phyloP scores from a whole-genome alignment of 2,797 vertebrate genomes.

The Sebastes flavidus region DNA sequence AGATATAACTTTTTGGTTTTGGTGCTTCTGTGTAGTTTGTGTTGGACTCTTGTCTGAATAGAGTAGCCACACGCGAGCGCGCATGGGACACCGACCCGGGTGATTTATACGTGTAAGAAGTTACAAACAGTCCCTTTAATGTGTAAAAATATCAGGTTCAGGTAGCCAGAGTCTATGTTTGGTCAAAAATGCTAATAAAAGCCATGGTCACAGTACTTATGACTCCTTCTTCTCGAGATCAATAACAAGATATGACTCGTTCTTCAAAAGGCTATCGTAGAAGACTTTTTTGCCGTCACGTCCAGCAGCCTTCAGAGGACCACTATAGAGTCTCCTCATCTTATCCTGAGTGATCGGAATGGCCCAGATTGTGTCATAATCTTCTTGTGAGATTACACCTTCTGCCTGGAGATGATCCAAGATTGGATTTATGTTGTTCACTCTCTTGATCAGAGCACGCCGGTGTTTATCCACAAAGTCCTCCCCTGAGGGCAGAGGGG shows the following conservation, averaged over 20 bases:
- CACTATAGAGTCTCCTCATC: constrained; percentile 33
- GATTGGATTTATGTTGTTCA: constrained; percentile 5
- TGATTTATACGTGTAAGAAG: too few species aligned
- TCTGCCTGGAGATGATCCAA: constrained; percentile 40
- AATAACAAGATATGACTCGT: not conserved
- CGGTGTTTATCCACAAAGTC: constrained; percentile 51
- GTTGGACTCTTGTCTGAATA: too few species aligned
- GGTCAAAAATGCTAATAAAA: not conserved
- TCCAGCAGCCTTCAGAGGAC: not conserved
- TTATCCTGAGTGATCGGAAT: not conserved
- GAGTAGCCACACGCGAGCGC: too few species aligned
- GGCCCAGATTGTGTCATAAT: not conserved
- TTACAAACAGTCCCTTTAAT: not conserved
- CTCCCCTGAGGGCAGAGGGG: not conserved
- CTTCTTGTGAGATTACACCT: not conserved
- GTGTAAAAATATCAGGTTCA: not conserved
- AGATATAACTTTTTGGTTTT: too few species aligned
- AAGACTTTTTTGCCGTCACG: constrained; percentile 33
- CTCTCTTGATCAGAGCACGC: not conserved
- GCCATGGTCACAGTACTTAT: not conserved
- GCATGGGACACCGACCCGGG: too few species aligned
- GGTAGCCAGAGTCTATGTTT: not conserved
- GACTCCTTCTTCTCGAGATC: constrained; percentile 21
- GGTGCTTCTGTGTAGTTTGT: too few species aligned
- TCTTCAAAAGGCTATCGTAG: constrained; percentile 19